Conservation (phyloP, 2,888 invertebrate genomes). For the Sinhomidia bicolor region DNA sequence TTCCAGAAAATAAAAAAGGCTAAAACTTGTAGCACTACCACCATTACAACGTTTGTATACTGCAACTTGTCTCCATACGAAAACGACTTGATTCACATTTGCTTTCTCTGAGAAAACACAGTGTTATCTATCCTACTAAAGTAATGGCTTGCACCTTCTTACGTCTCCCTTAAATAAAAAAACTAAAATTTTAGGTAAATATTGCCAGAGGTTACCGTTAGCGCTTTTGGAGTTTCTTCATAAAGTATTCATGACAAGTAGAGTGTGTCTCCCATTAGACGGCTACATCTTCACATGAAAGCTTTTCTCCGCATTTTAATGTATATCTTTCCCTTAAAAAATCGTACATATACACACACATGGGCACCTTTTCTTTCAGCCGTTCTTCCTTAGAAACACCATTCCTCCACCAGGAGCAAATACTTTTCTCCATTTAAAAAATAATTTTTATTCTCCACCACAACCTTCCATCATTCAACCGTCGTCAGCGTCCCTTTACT, state of each 20-base stretch:
- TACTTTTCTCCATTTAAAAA: too few relatives aligned
- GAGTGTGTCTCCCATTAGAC: conserved; percentile 61
- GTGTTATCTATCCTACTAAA: neutral
- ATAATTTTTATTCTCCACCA: too few relatives aligned
- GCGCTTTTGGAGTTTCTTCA: conserved; percentile 53
- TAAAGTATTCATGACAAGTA: conserved; percentile 72
- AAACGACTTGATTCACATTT: neutral
- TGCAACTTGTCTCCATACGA: neutral
- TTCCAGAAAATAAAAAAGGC: too few relatives aligned
- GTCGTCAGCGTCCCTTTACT: too few relatives aligned
- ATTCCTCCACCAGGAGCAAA: neutral
- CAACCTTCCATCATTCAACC: too few relatives aligned
- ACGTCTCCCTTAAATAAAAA: neutral
- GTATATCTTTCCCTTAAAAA: conserved; percentile 9
- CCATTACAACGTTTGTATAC: too few relatives aligned
- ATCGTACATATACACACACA: neutral
- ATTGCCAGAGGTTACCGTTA: conserved; percentile 41
- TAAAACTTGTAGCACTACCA: too few relatives aligned
- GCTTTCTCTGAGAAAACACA: neutral
- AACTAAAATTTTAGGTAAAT: neutral
- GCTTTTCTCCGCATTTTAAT: conserved; percentile 20
- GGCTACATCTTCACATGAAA: conserved; percentile 53
- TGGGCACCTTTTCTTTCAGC: neutral
- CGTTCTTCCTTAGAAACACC: neutral
- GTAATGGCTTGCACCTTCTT: neutral